Evolutionary conservation across 2,797 vertebrate genomes (phyloP).

Genomic region (Catostomus latipinnis): DNA sequence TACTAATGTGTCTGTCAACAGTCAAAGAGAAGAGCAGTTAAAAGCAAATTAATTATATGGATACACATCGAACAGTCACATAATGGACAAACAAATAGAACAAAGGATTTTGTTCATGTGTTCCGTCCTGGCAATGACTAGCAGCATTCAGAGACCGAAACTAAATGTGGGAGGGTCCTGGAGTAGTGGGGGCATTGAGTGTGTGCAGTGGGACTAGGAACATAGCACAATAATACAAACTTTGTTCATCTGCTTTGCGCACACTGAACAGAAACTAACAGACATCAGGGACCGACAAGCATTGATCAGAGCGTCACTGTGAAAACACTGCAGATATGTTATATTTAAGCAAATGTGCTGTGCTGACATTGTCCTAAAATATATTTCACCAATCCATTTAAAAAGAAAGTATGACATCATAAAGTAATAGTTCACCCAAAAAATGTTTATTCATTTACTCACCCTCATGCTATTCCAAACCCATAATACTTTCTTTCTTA

Average conservation of each 20-base stretch:
- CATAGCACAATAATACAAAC: slow-evolving; percentile 15
- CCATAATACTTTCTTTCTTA: no score
- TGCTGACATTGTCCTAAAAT: no score
- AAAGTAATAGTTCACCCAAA: no score
- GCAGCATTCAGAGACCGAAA: slow-evolving; percentile 66
- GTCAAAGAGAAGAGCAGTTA: slow-evolving; percentile 65
- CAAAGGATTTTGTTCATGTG: slow-evolving; percentile 69
- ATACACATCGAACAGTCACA: slow-evolving; percentile 61
- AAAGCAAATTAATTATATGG: slow-evolving; percentile 64
- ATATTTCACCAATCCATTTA: no score
- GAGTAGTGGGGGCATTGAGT: slow-evolving; percentile 17
- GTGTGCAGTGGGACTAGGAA: slow-evolving; percentile 32
- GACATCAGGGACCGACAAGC: no score
- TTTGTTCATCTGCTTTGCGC: slow-evolving; percentile 29
- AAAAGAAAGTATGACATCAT: no score
- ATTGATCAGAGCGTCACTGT: not conserved
- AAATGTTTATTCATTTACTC: no score
- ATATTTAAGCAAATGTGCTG: not conserved
- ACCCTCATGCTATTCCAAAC: no score
- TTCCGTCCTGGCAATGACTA: slow-evolving; percentile 67
- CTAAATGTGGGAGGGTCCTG: slow-evolving; percentile 45
- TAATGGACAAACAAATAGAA: slow-evolving; percentile 63
- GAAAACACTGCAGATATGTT: not conserved
- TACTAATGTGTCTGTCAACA: slow-evolving; percentile 61
- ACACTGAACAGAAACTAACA: not conserved